Evolutionary conservation across 2,888 invertebrate genomes (phyloP).

Genomic region (Xestia xanthographa): DNA sequence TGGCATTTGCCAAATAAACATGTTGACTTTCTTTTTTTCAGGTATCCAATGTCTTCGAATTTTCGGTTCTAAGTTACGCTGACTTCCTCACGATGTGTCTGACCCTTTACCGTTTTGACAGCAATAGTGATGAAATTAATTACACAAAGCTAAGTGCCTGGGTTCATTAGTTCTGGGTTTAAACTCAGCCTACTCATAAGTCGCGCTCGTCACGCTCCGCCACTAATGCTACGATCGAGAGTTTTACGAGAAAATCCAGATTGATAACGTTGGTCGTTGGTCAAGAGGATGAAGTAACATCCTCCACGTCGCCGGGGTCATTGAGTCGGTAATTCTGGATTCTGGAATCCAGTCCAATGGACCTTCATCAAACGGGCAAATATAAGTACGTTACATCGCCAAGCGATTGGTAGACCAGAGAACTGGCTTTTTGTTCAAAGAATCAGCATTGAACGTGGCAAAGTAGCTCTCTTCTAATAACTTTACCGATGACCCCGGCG

Average conservation of each 20-base stretch:
- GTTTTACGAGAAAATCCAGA: background rate
- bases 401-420: background rate
- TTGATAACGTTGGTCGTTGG: background rate
- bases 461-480: background rate
- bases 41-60: background rate
- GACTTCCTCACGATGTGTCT: background rate
- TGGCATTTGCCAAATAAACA: background rate
- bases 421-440: background rate
- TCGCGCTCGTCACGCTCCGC: background rate
- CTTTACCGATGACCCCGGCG: constrained; percentile 3
- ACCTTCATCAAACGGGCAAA: background rate
- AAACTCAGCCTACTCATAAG: background rate
- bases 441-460: background rate
- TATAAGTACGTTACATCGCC: background rate
- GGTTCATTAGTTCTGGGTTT: no score
- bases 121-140: background rate
- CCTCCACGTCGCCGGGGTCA: background rate
- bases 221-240: background rate
- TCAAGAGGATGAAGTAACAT: background rate
- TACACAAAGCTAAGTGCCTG: background rate
- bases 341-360: background rate
- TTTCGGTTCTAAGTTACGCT: background rate
- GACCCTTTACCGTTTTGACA: background rate
- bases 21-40: background rate
- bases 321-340: background rate